Conservation (phyloP, 2,797 vertebrate genomes). For the Synaphobranchus kaupii region DNA sequence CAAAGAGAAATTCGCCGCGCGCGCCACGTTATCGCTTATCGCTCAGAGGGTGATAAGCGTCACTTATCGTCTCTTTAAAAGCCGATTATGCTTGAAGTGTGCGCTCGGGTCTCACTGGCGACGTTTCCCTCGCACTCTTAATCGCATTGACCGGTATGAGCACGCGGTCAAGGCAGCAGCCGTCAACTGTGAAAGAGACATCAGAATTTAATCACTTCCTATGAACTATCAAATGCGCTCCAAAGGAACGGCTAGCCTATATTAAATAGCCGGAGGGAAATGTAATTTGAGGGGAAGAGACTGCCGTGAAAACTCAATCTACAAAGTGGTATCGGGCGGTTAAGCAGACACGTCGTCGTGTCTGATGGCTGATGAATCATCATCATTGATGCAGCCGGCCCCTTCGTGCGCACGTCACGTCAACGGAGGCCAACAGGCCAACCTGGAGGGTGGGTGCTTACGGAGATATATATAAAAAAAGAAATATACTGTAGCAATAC, state of each 20-base stretch:
- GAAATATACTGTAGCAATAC: not conserved
- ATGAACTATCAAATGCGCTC: not conserved
- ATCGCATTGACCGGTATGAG: not conserved
- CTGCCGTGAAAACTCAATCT: not conserved
- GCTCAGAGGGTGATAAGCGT: not conserved
- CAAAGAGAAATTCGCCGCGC: not conserved
- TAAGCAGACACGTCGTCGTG: not conserved
- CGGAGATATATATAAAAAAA: not conserved
- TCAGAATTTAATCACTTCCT: not conserved
- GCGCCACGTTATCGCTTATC: no score
- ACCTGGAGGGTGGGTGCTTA: not conserved
- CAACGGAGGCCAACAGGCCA: not conserved
- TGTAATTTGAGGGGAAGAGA: not conserved
- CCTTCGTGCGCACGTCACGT: not conserved
- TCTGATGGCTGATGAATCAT: not conserved
- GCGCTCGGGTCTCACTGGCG: not conserved
- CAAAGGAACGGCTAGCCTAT: not conserved
- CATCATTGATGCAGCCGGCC: not conserved
- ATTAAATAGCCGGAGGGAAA: not conserved
- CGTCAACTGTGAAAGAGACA: not conserved
- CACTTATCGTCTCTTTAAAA: not conserved
- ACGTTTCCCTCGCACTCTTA: not conserved
- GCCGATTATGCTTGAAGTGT: not conserved
- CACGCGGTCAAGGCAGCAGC: not conserved
- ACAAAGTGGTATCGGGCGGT: not conserved